Evolutionary conservation across 2,113 vertebrate species (phyloP), one percentile per base, ranked within the genome.

Genomic region (Centrocercus urophasianus): DNA sequence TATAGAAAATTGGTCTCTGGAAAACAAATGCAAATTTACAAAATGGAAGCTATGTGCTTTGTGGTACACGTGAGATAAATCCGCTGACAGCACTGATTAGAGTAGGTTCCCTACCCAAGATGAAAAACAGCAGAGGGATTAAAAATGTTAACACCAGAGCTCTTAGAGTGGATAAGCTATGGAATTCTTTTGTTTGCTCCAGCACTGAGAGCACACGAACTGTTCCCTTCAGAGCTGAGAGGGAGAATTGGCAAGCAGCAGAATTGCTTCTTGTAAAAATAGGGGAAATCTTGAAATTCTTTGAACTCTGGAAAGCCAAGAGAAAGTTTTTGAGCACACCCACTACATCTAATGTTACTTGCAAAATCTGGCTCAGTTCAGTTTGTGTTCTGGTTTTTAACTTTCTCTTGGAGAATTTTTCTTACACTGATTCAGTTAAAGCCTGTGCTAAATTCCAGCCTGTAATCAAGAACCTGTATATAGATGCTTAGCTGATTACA

Each of bases 161-260:
- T 42, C 22, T 4, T 36, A 83, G 16, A 6, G 1, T 38, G 25
- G 22, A 21, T 86, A 28, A 28, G 25, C 66, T 25, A 47, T 60
- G 66, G 45, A 61, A 73, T 30, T 28, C 15, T 57, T 77, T 56
- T 28, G 10, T 65, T 83, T 86, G 34, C 45, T 64, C 17, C 12
- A 40, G 36, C 8, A 63, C 11, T 1, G 2, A 82, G 43, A 8
- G 6, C 2, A 0, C 1, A 0, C 13, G 67, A 22, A 50, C 24
- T 2, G 1, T 38, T 82, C 42, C 16, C 67, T 0, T 0, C 2
- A 1, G 30, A 63, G 21, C 27, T 74, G 42, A 36, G 28, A 61
- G 22, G 12, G 19, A 88, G 16, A 47, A 77, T 18, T 2, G 1
- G 8, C 18, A 56, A 82, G 42, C 5, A 65, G 32, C 38, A 75